These are phyloP conservation scores for Prionailurus viverrinus DNA, from an alignment of 2,113 vertebrate genomes.

Conservation along the genomic window DNA sequence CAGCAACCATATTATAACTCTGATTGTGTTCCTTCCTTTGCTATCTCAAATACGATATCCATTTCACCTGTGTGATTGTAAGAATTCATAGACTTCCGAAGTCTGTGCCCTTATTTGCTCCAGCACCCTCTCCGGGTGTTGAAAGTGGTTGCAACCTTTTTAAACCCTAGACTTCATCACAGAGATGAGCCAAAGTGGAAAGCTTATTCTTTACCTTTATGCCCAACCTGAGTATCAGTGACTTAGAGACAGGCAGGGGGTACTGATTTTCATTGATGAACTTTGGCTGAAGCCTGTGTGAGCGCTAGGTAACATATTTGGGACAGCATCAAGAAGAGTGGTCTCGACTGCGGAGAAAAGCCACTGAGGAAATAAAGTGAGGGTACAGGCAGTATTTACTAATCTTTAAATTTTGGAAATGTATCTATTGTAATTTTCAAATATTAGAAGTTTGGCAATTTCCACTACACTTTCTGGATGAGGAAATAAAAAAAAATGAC, in stretches of 20 bases:
- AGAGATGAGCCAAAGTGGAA: background rate
- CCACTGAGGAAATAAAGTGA: background rate
- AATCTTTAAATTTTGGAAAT: background rate
- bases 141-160: background rate
- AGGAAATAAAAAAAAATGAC: background rate
- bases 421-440: background rate
- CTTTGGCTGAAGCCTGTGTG: fast-evolving
- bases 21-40: background rate
- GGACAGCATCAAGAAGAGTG: fast-evolving
- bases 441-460: background rate
- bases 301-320: background rate
- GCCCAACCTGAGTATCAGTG: background rate
- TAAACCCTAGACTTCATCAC: background rate
- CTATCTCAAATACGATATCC: background rate
- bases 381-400: background rate
- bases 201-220: background rate
- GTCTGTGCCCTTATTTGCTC: background rate
- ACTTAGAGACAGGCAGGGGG: background rate
- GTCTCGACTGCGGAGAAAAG: fast-evolving
- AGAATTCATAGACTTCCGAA: background rate
- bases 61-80: background rate
- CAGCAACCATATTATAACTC: fast-evolving
- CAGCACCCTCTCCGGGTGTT: background rate
- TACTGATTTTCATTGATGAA: background rate
- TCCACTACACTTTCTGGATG: background rate